Evolutionary conservation across 1,140 invertebrate genomes (phyloP).

Genomic region (Macrosteles quadrilineatus): DNA sequence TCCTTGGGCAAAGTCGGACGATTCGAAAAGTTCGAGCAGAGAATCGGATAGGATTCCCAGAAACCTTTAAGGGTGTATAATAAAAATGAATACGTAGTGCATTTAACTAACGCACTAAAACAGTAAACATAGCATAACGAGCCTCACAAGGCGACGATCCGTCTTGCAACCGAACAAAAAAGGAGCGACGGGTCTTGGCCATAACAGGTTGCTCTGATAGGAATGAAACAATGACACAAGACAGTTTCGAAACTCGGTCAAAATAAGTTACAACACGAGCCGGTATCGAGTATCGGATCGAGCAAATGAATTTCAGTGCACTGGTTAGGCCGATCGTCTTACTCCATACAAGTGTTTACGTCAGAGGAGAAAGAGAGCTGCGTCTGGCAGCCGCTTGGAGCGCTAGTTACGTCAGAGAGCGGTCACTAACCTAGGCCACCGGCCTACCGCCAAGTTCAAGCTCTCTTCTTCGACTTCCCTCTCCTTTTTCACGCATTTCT

Average conservation of each 20-base stretch:
- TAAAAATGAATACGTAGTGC: too few relatives aligned
- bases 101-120: too few relatives aligned
- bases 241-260: conserved; percentile 25
- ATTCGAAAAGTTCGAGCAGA: too few relatives aligned
- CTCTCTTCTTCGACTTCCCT: conserved; percentile 69
- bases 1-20: too few relatives aligned
- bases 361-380: conserved; percentile 7
- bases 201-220: conserved; percentile 22
- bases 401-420: conserved; percentile 19
- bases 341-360: conserved; percentile 18
- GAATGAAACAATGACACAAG: conserved; percentile 31
- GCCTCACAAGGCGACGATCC: too few relatives aligned
- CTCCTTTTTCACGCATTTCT: conserved; percentile 47
- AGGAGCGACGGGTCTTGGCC: conserved; percentile 17
- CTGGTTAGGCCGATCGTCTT: conserved; percentile 18
- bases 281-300: conserved; percentile 15
- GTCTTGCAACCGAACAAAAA: background rate
- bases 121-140: too few relatives aligned
- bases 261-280: conserved; percentile 19
- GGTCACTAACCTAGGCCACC: conserved; percentile 22
- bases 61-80: too few relatives aligned
- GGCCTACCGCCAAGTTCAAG: conserved; percentile 25
- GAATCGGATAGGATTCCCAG: too few relatives aligned
- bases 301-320: conserved; percentile 24
- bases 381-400: conserved; percentile 1